These are phyloP conservation scores for Erebia palarica DNA, from an alignment of 2,888 invertebrate species.

Conservation along the genomic window DNA sequence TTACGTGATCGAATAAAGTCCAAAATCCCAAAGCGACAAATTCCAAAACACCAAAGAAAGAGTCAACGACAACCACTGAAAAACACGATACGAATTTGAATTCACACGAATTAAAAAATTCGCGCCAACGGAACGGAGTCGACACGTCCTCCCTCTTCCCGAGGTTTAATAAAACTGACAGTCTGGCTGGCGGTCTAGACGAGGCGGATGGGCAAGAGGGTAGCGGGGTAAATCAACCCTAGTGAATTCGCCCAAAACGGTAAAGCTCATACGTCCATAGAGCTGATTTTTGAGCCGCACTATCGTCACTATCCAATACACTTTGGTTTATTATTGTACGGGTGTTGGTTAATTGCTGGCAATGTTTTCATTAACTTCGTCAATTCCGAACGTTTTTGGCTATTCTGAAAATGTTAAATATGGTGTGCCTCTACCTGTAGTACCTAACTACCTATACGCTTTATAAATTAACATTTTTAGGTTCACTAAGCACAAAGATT, in stretches of 20 bases:
- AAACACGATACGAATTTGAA: slow-evolving; percentile 10
- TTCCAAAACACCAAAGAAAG: slow-evolving; percentile 15
- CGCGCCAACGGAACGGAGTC: slow-evolving; percentile 54
- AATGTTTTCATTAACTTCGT: slow-evolving; percentile 37
- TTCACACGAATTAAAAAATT: slow-evolving; percentile 57
- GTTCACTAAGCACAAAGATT: too few species aligned
- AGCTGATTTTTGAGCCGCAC: slow-evolving; percentile 49
- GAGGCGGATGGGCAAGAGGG: slow-evolving; percentile 51
- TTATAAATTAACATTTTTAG: neutral
- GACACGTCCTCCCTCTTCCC: slow-evolving; percentile 54
- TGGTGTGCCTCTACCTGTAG: neutral
- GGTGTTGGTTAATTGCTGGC: slow-evolving; percentile 35
- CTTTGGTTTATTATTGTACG: slow-evolving; percentile 25
- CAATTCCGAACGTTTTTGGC: slow-evolving; percentile 29
- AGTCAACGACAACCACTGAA: slow-evolving; percentile 11
- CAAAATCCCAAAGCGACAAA: slow-evolving; percentile 7
- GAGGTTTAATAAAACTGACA: slow-evolving; percentile 61
- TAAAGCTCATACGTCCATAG: slow-evolving; percentile 64
- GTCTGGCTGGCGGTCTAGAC: slow-evolving; percentile 69
- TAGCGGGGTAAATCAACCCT: slow-evolving; percentile 62
- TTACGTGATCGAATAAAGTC: slow-evolving; percentile 11
- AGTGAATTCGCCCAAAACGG: slow-evolving; percentile 61
- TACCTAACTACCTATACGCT: neutral
- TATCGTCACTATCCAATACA: slow-evolving; percentile 29
- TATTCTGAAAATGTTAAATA: slow-evolving; percentile 19